phyloP scores from a whole-genome alignment of 1,140 invertebrate genomes.

The Drosophila kanapiae region DNA sequence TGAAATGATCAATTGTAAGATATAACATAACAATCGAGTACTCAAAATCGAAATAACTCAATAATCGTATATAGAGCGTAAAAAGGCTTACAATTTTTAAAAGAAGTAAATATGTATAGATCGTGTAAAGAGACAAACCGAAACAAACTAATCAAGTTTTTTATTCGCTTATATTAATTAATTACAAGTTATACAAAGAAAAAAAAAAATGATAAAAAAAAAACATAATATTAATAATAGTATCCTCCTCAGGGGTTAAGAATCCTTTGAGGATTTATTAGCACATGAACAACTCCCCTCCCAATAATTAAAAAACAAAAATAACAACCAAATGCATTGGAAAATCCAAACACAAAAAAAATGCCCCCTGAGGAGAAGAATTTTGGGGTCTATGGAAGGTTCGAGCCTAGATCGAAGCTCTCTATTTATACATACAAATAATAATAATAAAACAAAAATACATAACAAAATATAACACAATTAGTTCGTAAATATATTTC shows the following conservation, averaged over 20 bases:
- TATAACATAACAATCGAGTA: constrained; percentile 44
- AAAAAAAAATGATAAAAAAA: neutral
- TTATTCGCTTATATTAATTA: constrained; percentile 79
- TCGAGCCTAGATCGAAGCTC: constrained; percentile 39
- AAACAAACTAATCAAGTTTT: constrained; percentile 79
- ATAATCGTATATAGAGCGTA: constrained; percentile 29
- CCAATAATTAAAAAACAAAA: neutral
- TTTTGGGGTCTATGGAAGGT: constrained; percentile 17
- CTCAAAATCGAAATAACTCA: constrained; percentile 42
- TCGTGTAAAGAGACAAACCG: constrained; percentile 63
- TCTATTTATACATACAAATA: constrained; percentile 43
- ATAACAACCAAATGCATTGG: neutral
- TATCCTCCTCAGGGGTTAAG: constrained; percentile 5
- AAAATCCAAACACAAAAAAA: neutral
- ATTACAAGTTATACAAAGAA: constrained; percentile 51
- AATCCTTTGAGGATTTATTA: constrained; percentile 27
- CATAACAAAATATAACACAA: constrained; percentile 52
- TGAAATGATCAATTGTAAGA: constrained; percentile 54
- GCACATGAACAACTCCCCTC: constrained; percentile 1
- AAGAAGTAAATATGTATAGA: constrained; percentile 70
- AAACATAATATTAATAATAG: neutral
- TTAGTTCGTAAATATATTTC: constrained; percentile 83
- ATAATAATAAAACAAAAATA: constrained; percentile 16
- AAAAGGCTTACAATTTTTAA: constrained; percentile 34
- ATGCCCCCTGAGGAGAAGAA: constrained; percentile 3